Base-by-base conservation (phyloP, 2,888 invertebrate genomes). In the Chymomyza amoena region DNA sequence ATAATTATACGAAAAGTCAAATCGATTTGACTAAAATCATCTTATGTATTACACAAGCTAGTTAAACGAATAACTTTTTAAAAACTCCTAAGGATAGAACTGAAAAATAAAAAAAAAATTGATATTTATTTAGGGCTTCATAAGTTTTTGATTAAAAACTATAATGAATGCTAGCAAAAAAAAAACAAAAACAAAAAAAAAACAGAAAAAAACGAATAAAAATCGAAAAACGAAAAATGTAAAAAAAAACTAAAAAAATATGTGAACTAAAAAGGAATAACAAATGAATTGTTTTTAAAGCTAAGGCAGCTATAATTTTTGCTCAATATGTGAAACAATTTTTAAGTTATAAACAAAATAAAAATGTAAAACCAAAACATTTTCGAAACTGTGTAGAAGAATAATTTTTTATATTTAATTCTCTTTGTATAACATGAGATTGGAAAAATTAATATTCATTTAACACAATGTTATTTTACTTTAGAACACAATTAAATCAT, bases 61-160 rank as follows among this genome's bases (percentile, higher is more conserved):
- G 73, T 80, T 80, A 69, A 80, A 76, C 73, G 76, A 83, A 81
- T 83, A 76, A 62, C 80, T 85, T 86, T 81, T 76, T 69, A 25
- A 39, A 61, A 25, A 25, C 15, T 61, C 32, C 36, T 36, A 36
- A 9, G 13, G 13, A 45, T 45, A 64, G 62, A 25, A 72, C 57
- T 28, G 57, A 57, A 57, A 25, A 20, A 15, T 0, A 15, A 32
- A 50, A 20, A 65, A 66, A 76, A n/a, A 52, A 68, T 68, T 73
- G 72, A 81, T 70, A 61, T 73, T 79, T 78, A 69, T 73, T 72
- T 72, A 81, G 81, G 66, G 85, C 84, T 86, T 82, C 80, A 79
- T 89, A 80, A 72, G 78, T 78, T 87, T 88, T 89, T 88, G 77
- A 76, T 79, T 74, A 89, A 88, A 68, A 64, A 64, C 61, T 73